Evolutionary conservation across 2,113 vertebrate genomes (phyloP).

Genomic region (Monarcha castaneiventris): DNA sequence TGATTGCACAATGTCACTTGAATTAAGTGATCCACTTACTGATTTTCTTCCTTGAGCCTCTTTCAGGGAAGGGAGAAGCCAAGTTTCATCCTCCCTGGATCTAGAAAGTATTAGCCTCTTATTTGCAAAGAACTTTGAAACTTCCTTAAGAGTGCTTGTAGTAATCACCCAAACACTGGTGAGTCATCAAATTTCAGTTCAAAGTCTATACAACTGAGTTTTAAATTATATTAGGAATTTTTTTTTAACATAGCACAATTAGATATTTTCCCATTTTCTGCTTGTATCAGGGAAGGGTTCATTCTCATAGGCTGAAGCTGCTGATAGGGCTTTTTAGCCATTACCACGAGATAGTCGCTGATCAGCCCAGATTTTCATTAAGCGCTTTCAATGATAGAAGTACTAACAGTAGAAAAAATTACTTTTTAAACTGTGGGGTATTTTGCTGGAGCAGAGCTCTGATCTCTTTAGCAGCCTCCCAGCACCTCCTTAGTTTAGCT

Average conservation of each 20-base stretch:
- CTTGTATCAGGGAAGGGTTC: not conserved
- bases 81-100: not conserved
- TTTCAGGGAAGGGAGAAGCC: not conserved
- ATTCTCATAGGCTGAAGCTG: not conserved
- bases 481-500: not conserved
- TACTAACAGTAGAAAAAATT: not conserved
- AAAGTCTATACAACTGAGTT: not conserved
- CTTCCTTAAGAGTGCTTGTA: not conserved
- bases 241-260: not conserved
- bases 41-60: not conserved
- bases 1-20: constrained; percentile 4
- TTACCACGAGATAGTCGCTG: not conserved
- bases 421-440: fast-evolving
- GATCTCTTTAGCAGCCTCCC: not conserved
- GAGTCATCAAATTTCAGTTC: not conserved
- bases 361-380: not conserved
- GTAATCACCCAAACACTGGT: not conserved
- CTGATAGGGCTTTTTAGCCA: not conserved
- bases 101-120: not conserved
- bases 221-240: not conserved
- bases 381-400: not conserved
- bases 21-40: not conserved
- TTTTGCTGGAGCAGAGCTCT: not conserved
- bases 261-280: not conserved
- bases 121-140: not conserved